Evolutionary conservation across 1,140 invertebrate genomes (phyloP).

Genomic region (Bombus superbus): DNA sequence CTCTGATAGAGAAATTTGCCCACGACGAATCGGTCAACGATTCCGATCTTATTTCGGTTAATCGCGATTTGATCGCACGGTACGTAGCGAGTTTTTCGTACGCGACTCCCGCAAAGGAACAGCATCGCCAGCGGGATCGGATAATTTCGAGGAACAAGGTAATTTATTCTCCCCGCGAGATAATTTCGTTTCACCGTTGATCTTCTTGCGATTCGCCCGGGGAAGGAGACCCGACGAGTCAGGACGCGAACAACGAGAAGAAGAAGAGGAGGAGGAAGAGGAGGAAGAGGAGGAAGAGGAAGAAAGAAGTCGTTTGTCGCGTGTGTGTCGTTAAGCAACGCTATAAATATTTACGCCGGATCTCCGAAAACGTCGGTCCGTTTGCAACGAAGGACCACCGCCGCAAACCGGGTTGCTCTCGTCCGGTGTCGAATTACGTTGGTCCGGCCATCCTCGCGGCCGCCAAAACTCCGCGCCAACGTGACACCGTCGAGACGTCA

Average conservation of each 20-base stretch:
- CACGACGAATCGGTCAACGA: background rate
- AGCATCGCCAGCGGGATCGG: background rate
- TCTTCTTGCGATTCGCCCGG: slow-evolving; percentile 16
- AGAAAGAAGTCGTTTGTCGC: background rate
- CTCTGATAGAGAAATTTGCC: background rate
- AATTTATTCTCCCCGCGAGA: slow-evolving; percentile 52
- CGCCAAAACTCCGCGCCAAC: slow-evolving; percentile 41
- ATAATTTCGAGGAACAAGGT: background rate
- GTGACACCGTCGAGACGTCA: slow-evolving; percentile 48
- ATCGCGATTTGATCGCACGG: slow-evolving; percentile 11
- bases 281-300: background rate
- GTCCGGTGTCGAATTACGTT: slow-evolving; percentile 64
- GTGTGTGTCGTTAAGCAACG: background rate
- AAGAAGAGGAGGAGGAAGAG: background rate
- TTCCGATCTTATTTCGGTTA: background rate
- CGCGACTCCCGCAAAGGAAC: slow-evolving; percentile 18
- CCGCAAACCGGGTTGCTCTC: slow-evolving; percentile 53
- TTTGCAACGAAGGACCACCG: slow-evolving; percentile 65
- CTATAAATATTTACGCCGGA: slow-evolving; percentile 74
- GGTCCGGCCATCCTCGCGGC: slow-evolving; percentile 22
- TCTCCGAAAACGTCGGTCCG: slow-evolving; percentile 67
- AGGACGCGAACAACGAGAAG: too few species aligned
- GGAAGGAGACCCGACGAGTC: slow-evolving; percentile 27
- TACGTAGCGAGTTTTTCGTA: background rate
- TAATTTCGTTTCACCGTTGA: slow-evolving; percentile 18